Conservation (phyloP, 2,888 invertebrate species). For the Drosophila acutilabella region DNA sequence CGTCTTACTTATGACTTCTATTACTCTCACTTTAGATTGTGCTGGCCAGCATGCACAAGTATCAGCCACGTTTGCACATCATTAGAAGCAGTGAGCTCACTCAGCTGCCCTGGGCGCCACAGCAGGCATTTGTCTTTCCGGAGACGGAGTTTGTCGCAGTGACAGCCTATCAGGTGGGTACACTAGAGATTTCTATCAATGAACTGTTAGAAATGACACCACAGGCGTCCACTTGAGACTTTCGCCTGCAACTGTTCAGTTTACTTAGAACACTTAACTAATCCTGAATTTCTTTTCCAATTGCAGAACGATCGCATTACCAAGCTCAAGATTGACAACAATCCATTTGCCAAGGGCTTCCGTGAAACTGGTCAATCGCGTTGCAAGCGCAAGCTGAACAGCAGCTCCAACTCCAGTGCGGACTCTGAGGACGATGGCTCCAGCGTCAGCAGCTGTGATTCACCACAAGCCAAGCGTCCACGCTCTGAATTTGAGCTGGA, state of each 20-base stretch:
- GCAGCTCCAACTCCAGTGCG: constrained; percentile 68
- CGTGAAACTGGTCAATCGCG: constrained; percentile 93
- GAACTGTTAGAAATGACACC: constrained; percentile 5
- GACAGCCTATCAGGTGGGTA: constrained; percentile 95
- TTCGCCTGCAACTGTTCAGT: constrained; percentile 43
- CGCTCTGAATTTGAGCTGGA: constrained; percentile 82
- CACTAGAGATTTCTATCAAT: constrained; percentile 17
- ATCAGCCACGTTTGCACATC: constrained; percentile 95
- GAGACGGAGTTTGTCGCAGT: constrained; percentile 98
- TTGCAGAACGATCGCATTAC: constrained; percentile 94
- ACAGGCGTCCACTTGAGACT: constrained; percentile 59
- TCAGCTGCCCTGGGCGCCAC: constrained; percentile 90
- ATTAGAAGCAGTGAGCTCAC: constrained; percentile 91
- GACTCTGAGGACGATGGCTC: constrained; percentile 80
- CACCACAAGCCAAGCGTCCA: constrained; percentile 76
- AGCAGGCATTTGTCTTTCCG: constrained; percentile 89
- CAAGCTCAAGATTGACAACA: constrained; percentile 95
- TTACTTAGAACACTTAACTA: constrained; percentile 46
- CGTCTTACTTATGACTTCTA: constrained; percentile 1
- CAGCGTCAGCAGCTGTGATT: constrained; percentile 77
- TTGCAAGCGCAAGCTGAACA: constrained; percentile 88
- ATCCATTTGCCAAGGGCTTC: constrained; percentile 97
- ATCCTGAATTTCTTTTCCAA: constrained; percentile 17
- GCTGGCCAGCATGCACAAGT: constrained; percentile 98
- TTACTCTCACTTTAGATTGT: constrained; percentile 88